Percentiles rank a stretch among this genome's conserved stretches.
phyloP scores from a whole-genome alignment of 2,888 invertebrate genomes.

The Sisyra nigra region DNA sequence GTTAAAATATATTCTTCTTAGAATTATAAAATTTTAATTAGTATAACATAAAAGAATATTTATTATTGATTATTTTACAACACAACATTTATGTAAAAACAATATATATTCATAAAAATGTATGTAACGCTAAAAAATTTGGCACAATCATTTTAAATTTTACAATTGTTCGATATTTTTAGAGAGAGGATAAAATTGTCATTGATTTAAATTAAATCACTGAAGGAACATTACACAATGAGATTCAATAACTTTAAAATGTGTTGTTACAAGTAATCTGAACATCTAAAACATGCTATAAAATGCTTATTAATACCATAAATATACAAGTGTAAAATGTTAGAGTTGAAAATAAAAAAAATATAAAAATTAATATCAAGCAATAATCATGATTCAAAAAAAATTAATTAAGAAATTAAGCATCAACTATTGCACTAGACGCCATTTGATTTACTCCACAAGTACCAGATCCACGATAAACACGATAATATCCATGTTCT shows the following conservation, averaged over 20 bases:
- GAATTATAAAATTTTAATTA: conserved; percentile 23
- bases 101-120: neutral
- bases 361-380: neutral
- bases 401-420: conserved; percentile 10
- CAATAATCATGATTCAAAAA: neutral
- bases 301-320: too few relatives aligned
- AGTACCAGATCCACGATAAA: conserved; percentile 87
- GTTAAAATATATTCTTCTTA: conserved; percentile 64
- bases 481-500: conserved; percentile 86
- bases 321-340: too few relatives aligned
- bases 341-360: too few relatives aligned
- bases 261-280: too few relatives aligned
- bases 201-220: too few relatives aligned
- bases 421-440: conserved; percentile 54
- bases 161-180: neutral
- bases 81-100: neutral
- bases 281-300: too few relatives aligned
- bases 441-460: conserved; percentile 89
- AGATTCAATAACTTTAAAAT: too few relatives aligned
- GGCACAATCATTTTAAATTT: neutral
- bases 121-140: neutral
- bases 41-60: neutral
- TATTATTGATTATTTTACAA: neutral
- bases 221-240: too few relatives aligned
- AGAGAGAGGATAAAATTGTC: neutral